phyloP scores from a whole-genome alignment of 35 echinoderm and acorn worm genomes.

The Chiridota heheva region DNA sequence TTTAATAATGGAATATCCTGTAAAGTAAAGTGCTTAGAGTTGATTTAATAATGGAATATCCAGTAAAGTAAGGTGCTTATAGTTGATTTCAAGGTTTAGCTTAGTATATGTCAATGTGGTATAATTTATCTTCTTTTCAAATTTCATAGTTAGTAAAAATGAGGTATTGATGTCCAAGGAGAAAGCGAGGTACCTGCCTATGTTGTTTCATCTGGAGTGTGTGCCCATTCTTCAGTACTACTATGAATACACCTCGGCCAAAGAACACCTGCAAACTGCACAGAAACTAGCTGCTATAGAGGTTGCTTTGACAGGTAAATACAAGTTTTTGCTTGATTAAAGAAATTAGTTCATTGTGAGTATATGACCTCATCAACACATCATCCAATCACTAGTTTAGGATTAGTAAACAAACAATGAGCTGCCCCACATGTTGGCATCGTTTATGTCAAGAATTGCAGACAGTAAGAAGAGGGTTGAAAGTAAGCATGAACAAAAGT shows the following conservation, averaged over 20 bases:
- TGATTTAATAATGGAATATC: too few relatives aligned
- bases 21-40: too few relatives aligned
- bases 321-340: not conserved
- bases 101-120: too few relatives aligned
- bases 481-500: too few relatives aligned
- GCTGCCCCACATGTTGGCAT: too few relatives aligned
- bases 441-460: too few relatives aligned
- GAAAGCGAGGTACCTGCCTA: constrained; percentile 15
- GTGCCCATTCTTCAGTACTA: constrained; percentile 66
- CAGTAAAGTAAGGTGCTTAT: too few relatives aligned
- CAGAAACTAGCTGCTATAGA: constrained; percentile 69
- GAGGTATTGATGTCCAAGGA: constrained; percentile 59
- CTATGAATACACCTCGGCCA: constrained; percentile 50
- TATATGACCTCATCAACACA: not conserved
- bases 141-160: constrained; percentile 53
- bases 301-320: constrained; percentile 55
- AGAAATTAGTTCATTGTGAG: not conserved
- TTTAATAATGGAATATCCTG: too few relatives aligned
- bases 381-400: too few relatives aligned
- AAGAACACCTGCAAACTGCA: constrained; percentile 48
- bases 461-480: too few relatives aligned
- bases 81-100: too few relatives aligned
- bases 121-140: not conserved
- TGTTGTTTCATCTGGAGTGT: constrained; percentile 70
- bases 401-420: too few relatives aligned